Conservation (phyloP, 2,888 invertebrate genomes). For the Oscheius sp. region DNA sequence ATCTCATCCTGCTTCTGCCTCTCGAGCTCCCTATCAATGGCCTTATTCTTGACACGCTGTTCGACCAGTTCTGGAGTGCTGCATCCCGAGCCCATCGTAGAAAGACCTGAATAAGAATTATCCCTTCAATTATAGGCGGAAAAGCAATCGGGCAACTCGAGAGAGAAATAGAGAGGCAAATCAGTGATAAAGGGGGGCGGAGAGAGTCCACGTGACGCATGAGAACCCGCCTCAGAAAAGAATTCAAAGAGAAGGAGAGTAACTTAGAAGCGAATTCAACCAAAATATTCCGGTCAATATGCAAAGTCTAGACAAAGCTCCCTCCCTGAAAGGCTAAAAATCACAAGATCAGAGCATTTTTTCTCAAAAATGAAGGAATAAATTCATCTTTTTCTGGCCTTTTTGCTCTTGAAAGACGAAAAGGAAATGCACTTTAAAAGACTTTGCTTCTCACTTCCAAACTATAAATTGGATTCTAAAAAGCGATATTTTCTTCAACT, state of each 20-base stretch:
- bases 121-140: background rate
- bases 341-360: no score
- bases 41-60: conserved; percentile 24
- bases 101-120: no score
- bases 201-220: background rate
- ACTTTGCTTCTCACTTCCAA: no score
- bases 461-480: no score
- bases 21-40: conserved; percentile 25
- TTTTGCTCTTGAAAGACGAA: no score
- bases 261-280: background rate
- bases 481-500: no score
- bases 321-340: no score
- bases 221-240: no score
- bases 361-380: no score
- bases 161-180: background rate
- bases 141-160: background rate
- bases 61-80: conserved; percentile 38
- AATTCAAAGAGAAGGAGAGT: background rate
- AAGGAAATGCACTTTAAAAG: no score
- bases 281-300: background rate
- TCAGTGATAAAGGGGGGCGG: background rate
- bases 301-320: no score
- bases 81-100: conserved; percentile 39
- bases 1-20: conserved; percentile 37
- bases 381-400: no score